A percentile compares a stretch with the other conserved stretches of the same genome.
These are phyloP conservation scores for Nycticryphes semicollaris DNA, from an alignment of 2,113 vertebrate genomes.

Conservation along the genomic window DNA sequence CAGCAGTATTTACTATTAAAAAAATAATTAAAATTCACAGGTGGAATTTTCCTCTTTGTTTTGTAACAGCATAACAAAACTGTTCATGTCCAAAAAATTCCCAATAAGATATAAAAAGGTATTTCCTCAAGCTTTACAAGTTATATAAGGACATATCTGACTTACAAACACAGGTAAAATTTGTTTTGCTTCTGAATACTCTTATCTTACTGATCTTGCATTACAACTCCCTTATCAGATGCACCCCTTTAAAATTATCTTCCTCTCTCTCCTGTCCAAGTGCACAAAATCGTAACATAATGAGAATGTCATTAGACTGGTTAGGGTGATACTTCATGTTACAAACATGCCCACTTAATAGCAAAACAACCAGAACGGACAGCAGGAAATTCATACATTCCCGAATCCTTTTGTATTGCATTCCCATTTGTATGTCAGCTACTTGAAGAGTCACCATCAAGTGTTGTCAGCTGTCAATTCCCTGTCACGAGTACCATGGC, in stretches of 20 bases:
- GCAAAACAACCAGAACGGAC: rapidly evolving
- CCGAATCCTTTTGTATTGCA: neutral
- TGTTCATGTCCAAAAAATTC: neutral
- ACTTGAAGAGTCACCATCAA: neutral
- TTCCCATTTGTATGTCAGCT: neutral
- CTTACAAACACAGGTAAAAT: neutral
- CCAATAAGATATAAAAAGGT: neutral
- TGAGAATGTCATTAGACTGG: neutral
- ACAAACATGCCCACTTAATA: neutral
- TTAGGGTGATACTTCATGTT: neutral
- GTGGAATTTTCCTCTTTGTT: neutral
- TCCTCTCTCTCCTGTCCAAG: neutral
- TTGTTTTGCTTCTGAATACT: neutral
- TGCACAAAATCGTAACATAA: neutral
- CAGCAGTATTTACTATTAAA: neutral
- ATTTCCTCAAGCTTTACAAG: neutral
- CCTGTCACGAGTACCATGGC: neutral
- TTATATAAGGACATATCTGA: neutral
- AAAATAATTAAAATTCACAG: neutral
- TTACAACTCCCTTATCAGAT: neutral
- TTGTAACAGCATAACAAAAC: neutral
- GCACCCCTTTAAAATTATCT: neutral
- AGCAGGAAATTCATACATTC: neutral
- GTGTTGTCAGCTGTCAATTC: neutral
- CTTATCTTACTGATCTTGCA: neutral